Evolutionary conservation across 2,113 vertebrate species (phyloP), one percentile per base, ranked within the genome.

Genomic region (Saccopteryx leptura): DNA sequence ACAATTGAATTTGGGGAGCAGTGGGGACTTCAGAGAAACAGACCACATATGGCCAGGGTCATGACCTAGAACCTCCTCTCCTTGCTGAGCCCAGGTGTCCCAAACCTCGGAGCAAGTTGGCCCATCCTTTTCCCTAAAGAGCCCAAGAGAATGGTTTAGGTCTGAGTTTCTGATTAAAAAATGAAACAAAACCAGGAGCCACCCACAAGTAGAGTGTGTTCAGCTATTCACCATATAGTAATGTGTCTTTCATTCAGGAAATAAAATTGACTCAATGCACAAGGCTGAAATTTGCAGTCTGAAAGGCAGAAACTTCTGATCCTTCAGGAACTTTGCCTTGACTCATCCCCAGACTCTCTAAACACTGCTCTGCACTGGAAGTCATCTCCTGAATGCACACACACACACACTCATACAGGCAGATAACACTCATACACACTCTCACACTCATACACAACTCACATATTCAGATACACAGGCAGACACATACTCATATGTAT

Each of bases 261-360:
- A n/a, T 69, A 56, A 63, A 85, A 71, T 13, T 46, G 54, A 71
- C 33, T 79, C 58, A 79, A 21, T n/a, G 63, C 24, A 24, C 69
- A 61, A 52, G 15, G 61, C 72, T 96, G 78, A 85, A 79, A 78
- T 88, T 76, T 76, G 39, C 65, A 92, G 78, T 63, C 56, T 13
- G n/a, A 79, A 68, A 79, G 48, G 66, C 48, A 39, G 86, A 90
- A 56, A 17, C 56, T 84, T 61, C 50, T 66, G 82, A 31, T 39
- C 24, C 82, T 28, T 76, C 79, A 26, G 14, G 78, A 82, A 69
- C 48, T 50, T 94, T 82, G 76, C 84, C 56, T 79, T 33, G 66
- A 88, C 78, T 78, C 54, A 60, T 71, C 10, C 28, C 7, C 31
- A 56, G 54, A 54, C 68, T 76, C 15, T 58, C 33, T 76, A 65